Conservation (phyloP, 2,888 invertebrate species). For the Cephus pulcher region DNA sequence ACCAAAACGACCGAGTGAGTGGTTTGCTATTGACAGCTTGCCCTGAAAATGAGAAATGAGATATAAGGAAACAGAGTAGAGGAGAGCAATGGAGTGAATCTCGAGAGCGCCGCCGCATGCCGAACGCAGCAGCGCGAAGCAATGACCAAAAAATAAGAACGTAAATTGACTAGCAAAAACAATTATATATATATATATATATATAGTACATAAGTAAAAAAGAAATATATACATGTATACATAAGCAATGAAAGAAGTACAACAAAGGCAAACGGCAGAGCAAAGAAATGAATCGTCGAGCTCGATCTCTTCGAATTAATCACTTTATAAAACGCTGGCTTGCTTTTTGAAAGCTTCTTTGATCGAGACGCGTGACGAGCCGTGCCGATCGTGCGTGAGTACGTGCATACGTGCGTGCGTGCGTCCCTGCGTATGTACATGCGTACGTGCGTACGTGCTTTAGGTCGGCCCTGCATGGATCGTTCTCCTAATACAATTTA, state of each 20-base stretch:
- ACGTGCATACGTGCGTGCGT: background rate
- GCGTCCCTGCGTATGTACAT: background rate
- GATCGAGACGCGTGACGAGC: background rate
- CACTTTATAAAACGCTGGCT: conserved; percentile 39
- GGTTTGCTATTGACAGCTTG: background rate
- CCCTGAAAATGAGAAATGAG: background rate
- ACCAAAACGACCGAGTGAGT: background rate
- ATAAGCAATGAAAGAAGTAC: background rate
- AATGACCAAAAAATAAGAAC: background rate
- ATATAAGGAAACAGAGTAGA: background rate
- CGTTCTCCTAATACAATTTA: conserved; percentile 22
- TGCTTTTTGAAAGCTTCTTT: conserved; percentile 45
- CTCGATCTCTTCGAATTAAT: conserved; percentile 20
- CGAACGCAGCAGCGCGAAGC: background rate
- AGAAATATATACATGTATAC: background rate
- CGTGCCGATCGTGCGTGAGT: background rate
- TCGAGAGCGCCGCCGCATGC: background rate
- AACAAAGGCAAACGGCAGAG: background rate
- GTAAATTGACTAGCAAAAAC: background rate
- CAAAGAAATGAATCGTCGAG: background rate
- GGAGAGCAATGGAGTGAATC: background rate
- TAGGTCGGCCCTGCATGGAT: conserved; percentile 65
- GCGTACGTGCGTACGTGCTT: conserved; percentile 51
- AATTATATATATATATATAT: background rate
- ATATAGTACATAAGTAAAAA: background rate